Base-by-base conservation (phyloP, 1,140 invertebrate genomes). In the Chrysomallon squamiferum region DNA sequence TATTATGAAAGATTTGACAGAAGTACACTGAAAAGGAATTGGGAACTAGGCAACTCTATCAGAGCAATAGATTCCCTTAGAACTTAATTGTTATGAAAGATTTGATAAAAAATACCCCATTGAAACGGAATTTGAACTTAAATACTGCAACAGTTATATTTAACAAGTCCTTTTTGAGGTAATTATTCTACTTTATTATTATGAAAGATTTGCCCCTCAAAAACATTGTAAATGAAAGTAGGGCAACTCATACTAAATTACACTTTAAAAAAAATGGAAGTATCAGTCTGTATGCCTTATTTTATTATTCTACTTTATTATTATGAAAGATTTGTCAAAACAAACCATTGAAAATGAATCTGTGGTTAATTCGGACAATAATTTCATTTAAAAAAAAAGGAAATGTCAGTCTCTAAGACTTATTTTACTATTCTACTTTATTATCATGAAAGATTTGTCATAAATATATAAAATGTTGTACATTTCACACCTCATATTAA, bases 1-100 rank as follows among this genome's bases (percentile, higher is more conserved):
- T n/a, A n/a, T n/a, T n/a, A n/a, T n/a, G 90, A 27, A 90, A 91
- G 38, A 83, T 90, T 3, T 79, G 92, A 15, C 88, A 88, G 66
- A 80, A 84, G 56, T 84, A 87, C 4, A 66, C 89, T 50, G 89
- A 89, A 65, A 68, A 83, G 11, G 65, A 59, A 15, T 59, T 66
- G 30, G 62, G 41, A 33, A 38, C 35, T 38, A 5, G 5, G 35
- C 5, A 4, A 2, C 47, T 35, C 45, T 65, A 66, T n/a, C n/a
- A 29, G 35, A 43, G 32, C 27, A 7, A 60, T 72, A 0, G 56
- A 68, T 0, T 54, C 67, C 18, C 56, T 82, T 0, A 76, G 71
- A 52, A n/a, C n/a, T n/a, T n/a, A n/a, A n/a, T n/a, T n/a, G n/a
- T n/a, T n/a, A n/a, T n/a, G 90, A 27, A 90, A 91, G 38, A 83